Evolutionary conservation across 2,888 invertebrate genomes (phyloP).

Genomic region (Pandemis heparana): DNA sequence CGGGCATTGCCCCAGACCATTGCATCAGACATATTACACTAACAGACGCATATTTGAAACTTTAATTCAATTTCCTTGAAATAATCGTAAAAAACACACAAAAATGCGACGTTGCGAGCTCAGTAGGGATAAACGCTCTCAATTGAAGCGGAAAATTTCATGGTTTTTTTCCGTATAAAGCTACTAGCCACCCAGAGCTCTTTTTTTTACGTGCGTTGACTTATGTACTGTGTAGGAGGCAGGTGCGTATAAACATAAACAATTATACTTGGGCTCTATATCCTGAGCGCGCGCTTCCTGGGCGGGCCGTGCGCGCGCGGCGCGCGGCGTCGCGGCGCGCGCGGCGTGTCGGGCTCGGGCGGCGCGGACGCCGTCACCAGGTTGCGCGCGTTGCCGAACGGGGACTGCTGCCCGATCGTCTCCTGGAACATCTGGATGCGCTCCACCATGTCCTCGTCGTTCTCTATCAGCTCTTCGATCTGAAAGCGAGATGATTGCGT

Average conservation of each 20-base stretch:
- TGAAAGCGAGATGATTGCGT: conserved; percentile 47
- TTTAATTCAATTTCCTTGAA: too few species aligned
- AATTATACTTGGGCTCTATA: conserved; percentile 48
- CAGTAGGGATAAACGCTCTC: too few species aligned
- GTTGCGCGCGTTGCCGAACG: conserved; percentile 74
- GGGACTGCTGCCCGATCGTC: conserved; percentile 65
- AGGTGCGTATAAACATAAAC: too few species aligned
- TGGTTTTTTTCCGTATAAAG: too few species aligned
- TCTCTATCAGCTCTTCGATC: conserved; percentile 78
- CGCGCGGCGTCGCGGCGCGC: conserved; percentile 53
- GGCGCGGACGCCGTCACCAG: conserved; percentile 74
- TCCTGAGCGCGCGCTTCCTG: conserved; percentile 58
- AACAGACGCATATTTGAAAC: too few species aligned
- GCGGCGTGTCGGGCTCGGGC: conserved; percentile 75
- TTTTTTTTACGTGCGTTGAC: too few species aligned
- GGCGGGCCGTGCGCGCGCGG: conserved; percentile 46
- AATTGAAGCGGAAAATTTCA: too few species aligned
- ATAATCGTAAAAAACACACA: too few species aligned
- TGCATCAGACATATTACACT: too few species aligned
- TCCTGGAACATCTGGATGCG: conserved; percentile 72
- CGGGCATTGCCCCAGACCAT: too few species aligned
- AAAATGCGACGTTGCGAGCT: too few species aligned
- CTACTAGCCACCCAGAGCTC: too few species aligned
- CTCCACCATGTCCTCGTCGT: conserved; percentile 73
- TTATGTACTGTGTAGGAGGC: neutral